Evolutionary conservation across 2,113 vertebrate species (phyloP).

Genomic region (Notarius quadriscutis): DNA sequence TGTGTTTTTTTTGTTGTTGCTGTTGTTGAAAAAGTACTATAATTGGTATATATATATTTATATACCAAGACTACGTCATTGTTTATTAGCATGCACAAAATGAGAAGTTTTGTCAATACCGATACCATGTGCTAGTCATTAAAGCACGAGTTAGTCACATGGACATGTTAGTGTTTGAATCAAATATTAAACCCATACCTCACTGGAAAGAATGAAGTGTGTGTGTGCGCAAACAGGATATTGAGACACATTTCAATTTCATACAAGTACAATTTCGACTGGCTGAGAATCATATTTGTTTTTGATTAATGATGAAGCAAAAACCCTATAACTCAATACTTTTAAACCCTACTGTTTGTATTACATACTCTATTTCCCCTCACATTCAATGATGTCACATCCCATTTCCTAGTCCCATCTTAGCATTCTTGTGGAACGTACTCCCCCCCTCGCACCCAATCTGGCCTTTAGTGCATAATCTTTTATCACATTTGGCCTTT

Average conservation of each 20-base stretch:
- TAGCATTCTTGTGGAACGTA: not conserved
- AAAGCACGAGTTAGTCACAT: not conserved
- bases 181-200: slow-evolving; percentile 6
- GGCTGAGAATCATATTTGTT: not conserved
- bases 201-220: not conserved
- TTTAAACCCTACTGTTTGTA: slow-evolving; percentile 2
- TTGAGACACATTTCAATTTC: slow-evolving; percentile 15
- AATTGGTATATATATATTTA: not conserved
- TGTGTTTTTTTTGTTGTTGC: not conserved
- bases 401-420: not conserved
- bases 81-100: not conserved
- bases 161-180: slow-evolving; percentile 2
- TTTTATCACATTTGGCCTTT: not conserved
- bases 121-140: slow-evolving; percentile 1
- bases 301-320: not conserved
- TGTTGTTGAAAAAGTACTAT: not conserved
- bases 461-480: not conserved
- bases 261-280: not conserved
- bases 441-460: not conserved
- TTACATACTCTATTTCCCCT: not conserved
- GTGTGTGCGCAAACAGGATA: slow-evolving; percentile 10
- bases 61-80: not conserved
- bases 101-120: not conserved
- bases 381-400: not conserved
- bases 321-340: not conserved